phyloP scores from a whole-genome alignment of 2,797 vertebrate species.

The Anas bahamensis region DNA sequence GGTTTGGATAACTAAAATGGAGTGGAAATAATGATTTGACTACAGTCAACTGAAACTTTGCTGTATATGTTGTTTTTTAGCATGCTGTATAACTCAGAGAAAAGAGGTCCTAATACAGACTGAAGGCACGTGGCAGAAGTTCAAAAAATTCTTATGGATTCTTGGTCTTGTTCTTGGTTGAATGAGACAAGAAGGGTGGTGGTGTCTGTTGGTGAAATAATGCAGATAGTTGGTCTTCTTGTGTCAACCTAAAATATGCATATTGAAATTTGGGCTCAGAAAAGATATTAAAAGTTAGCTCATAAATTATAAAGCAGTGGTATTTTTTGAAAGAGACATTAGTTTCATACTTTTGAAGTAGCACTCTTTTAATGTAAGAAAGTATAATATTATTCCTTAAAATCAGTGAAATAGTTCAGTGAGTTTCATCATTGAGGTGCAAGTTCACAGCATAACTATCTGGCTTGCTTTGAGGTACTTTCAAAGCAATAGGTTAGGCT shows the following conservation, averaged over 20 bases:
- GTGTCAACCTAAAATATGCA: background rate
- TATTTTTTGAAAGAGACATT: background rate
- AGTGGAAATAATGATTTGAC: background rate
- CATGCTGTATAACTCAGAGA: background rate
- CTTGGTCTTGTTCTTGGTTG: background rate
- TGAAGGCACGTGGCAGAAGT: background rate
- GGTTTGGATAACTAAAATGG: background rate
- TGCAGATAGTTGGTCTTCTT: background rate
- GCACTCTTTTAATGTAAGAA: background rate
- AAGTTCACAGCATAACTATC: no score
- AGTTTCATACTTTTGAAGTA: background rate
- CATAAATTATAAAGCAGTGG: background rate
- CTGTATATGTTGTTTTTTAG: background rate
- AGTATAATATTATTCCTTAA: background rate
- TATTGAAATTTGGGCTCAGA: background rate
- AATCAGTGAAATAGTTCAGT: background rate
- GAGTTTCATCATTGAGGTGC: no score
- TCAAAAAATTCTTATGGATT: background rate
- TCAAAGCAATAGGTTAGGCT: background rate
- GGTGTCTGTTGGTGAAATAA: background rate
- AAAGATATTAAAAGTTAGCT: background rate
- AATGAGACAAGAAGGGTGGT: background rate
- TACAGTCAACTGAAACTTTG: background rate
- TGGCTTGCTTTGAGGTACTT: background rate
- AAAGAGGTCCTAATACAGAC: background rate